Conservation (phyloP, 2,797 vertebrate genomes). For the Sebastes minor region DNA sequence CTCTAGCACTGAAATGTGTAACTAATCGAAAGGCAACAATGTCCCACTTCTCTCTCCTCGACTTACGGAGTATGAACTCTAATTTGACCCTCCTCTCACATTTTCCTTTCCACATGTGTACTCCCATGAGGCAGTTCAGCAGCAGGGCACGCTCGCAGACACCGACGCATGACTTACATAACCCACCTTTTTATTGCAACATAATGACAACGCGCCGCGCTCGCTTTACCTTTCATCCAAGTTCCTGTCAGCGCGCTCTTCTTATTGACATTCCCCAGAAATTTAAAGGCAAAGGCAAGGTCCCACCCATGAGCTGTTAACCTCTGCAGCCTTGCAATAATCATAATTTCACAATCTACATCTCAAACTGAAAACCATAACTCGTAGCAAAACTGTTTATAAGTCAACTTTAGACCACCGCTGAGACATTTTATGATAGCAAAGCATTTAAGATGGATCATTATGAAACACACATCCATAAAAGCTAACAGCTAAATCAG, state of each 20-base stretch:
- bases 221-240: slow-evolving; percentile 41
- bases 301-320: slow-evolving; percentile 43
- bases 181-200: slow-evolving; percentile 32
- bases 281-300: not conserved
- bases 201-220: slow-evolving; percentile 5
- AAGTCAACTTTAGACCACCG: slow-evolving; percentile 25
- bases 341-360: not conserved
- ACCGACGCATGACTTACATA: slow-evolving; percentile 13
- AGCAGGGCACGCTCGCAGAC: slow-evolving; percentile 14
- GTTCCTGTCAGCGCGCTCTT: slow-evolving; percentile 42
- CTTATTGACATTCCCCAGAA: slow-evolving; percentile 24
- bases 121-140: slow-evolving; percentile 38
- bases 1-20: not conserved
- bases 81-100: slow-evolving; percentile 10
- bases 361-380: slow-evolving; percentile 22
- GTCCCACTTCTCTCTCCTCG: not conserved
- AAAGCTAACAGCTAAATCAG: not conserved
- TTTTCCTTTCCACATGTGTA: slow-evolving; percentile 17
- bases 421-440: slow-evolving; percentile 18
- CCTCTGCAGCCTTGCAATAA: slow-evolving; percentile 30
- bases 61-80: slow-evolving; percentile 6
- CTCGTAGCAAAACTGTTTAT: slow-evolving; percentile 25
- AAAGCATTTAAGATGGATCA: slow-evolving; percentile 16
- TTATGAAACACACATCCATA: slow-evolving; percentile 23
- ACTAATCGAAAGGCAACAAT: not conserved